Base-by-base conservation (phyloP, 2,113 vertebrate species). In the Pygoscelis adeliae region DNA sequence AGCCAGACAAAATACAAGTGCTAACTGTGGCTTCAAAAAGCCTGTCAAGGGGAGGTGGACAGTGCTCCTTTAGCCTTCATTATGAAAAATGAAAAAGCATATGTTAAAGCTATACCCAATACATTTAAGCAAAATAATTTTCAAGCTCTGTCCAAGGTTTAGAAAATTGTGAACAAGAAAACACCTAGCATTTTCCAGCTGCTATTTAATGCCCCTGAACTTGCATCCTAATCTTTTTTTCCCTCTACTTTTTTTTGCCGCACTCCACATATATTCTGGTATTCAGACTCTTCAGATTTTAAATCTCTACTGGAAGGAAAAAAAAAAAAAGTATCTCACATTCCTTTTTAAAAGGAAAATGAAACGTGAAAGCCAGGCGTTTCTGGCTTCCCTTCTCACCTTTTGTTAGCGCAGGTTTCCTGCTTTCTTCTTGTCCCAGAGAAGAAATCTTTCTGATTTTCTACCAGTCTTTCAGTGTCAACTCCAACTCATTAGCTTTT, bases 341-440 rank as follows among this genome's bases (percentile, higher is more conserved):
- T 32, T 70, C 18, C 9, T 79, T 67, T 88, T 50, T 7, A 21
- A 49, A 73, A 72, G 81, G 18, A 59, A 83, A 90, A 81, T 1
- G 1, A 69, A 77, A 69, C 10, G 3, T 15, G 11, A 55, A 46
- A 67, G 46, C 11, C 14, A 0, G 0, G 21, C 27, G 40, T 11
- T 38, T 38, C 38, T 38, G 38, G 25, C 58, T 17, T 50, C 27
- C 29, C n/a, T 83, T 65, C 63, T 86, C 52, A 69, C 26, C 53
- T 56, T 67, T n/a, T 55, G 52, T 81, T 87, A 65, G 46, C 27
- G 52, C 9, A 46, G 29, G n/a, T 53, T 78, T 84, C 69, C 47
- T 53, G 9, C 49, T 66, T 87, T 58, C 63, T 62, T 89, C 61
- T 63, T 78, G 40, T n/a, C 38, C 69, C 44, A 0, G 1, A 67